Evolutionary conservation across 1,140 invertebrate species (phyloP), one percentile per base, ranked within the genome.

Genomic region (Trichoplusia ni): DNA sequence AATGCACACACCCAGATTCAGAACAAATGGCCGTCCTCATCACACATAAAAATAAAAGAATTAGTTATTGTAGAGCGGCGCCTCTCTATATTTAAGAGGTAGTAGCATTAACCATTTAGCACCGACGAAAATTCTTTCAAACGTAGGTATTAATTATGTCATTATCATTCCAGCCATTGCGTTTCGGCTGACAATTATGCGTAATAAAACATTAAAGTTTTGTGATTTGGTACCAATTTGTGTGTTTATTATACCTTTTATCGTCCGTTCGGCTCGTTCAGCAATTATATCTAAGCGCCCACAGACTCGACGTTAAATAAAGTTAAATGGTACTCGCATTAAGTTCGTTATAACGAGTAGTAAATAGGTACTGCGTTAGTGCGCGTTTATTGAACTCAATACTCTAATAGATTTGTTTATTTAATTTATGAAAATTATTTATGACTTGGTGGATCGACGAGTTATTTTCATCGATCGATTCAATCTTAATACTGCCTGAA

Each of bases 191-290:
- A 46, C 56, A 67, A 61, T 67, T 67, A 67, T 18, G 18, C 21
- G 19, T 18, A 61, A 67, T 67, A 67, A 67, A 61, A 67, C 21
- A 38, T 54, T 38, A 31, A 59, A 46, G 54, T 67, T 67, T 60
- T 25, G 11, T 23, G 31, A 49, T 31, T 58, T 64, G n/a, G 8
- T n/a, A 14, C 42, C 38, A 60, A 35, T 60, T 60, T 60, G 25
- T 29, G 11, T 44, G 29, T 42, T 47, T 60, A 60, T 60, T 46
- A 27, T 56, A 27, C 23, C 53, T 37, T 56, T 29, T 40, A 46
- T 47, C 42, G 14, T 44, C 29, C 4, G 16, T 25, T 31, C 7
- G 2, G 14, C n/a, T 19, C 6, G 33, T 38, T 38, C 18, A 16
- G 31, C 21, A 38, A 56, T 40, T 53, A 18, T 40, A 31, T 2